These are phyloP conservation scores for Plagiodera versicolora DNA, from an alignment of 2,888 invertebrate genomes.

Conservation along the genomic window DNA sequence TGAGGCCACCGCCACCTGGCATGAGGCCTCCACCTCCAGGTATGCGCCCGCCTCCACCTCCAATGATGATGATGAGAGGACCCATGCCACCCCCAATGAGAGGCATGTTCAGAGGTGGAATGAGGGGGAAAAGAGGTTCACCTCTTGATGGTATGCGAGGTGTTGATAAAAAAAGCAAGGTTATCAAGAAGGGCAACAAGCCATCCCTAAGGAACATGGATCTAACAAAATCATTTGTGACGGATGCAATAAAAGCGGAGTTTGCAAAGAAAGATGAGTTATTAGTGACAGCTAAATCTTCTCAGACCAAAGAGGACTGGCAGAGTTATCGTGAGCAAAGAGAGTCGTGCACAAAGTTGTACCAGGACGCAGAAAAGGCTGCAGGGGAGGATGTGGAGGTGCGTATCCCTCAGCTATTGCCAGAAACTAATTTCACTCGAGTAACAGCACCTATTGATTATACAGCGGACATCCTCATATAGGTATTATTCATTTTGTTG, in stretches of 20 bases:
- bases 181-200: constrained; percentile 43
- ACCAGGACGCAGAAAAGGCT: constrained; percentile 59
- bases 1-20: constrained; percentile 44
- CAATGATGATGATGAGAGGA: constrained; percentile 46
- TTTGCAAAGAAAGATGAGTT: constrained; percentile 56
- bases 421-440: constrained; percentile 52
- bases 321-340: constrained; percentile 61
- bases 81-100: constrained; percentile 37
- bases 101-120: constrained; percentile 37
- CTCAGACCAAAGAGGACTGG: constrained; percentile 60
- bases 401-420: constrained; percentile 56
- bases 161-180: constrained; percentile 44
- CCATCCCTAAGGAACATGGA: constrained; percentile 44
- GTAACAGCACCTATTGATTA: constrained; percentile 55
- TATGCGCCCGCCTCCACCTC: constrained; percentile 43
- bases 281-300: constrained; percentile 54
- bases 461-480: constrained; percentile 55
- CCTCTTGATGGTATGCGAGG: constrained; percentile 37
- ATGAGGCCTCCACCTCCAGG: constrained; percentile 39
- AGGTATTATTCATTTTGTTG: constrained; percentile 47
- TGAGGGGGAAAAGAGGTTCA: constrained; percentile 34
- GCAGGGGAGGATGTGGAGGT: constrained; percentile 60
- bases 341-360: constrained; percentile 61
- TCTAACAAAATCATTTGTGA: constrained; percentile 63
- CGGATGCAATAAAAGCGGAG: constrained; percentile 59